phyloP scores from a whole-genome alignment of 1,140 invertebrate genomes.

The Polypedilum vanderplanki region DNA sequence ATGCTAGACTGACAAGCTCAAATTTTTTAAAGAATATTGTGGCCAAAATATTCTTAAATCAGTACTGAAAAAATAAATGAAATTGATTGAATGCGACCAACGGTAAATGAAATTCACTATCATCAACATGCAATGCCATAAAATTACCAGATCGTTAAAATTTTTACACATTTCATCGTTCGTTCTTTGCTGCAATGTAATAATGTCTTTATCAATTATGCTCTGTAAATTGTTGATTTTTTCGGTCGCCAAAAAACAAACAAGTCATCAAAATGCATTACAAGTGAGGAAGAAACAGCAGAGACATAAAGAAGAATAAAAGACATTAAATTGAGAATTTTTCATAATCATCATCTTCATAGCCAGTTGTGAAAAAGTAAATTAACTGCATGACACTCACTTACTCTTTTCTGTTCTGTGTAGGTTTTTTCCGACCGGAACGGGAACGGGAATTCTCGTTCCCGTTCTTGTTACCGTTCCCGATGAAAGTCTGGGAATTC shows the following conservation, averaged over 20 bases:
- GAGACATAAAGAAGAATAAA: no score
- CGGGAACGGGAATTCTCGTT: no score
- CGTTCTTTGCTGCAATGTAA: neutral
- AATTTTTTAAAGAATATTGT: neutral
- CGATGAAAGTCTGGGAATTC: no score
- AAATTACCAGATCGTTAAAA: slow-evolving; percentile 14
- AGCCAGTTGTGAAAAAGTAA: slow-evolving; percentile 8
- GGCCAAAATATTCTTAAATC: neutral
- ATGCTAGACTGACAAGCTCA: neutral
- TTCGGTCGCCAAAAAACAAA: neutral
- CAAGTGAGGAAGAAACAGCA: no score
- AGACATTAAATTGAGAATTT: no score
- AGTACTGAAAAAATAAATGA: neutral
- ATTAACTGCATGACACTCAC: neutral
- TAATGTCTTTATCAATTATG: neutral
- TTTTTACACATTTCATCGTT: slow-evolving; percentile 3
- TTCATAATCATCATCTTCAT: neutral
- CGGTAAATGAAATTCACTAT: neutral
- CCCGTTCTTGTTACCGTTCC: no score
- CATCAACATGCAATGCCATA: slow-evolving; percentile 10
- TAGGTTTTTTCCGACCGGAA: no score
- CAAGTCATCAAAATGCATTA: neutral
- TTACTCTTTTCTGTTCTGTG: no score
- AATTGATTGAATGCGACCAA: slow-evolving; percentile 6
- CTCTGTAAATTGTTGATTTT: neutral